Base-by-base conservation (phyloP, 2,888 invertebrate genomes). In the Patella caerulea region DNA sequence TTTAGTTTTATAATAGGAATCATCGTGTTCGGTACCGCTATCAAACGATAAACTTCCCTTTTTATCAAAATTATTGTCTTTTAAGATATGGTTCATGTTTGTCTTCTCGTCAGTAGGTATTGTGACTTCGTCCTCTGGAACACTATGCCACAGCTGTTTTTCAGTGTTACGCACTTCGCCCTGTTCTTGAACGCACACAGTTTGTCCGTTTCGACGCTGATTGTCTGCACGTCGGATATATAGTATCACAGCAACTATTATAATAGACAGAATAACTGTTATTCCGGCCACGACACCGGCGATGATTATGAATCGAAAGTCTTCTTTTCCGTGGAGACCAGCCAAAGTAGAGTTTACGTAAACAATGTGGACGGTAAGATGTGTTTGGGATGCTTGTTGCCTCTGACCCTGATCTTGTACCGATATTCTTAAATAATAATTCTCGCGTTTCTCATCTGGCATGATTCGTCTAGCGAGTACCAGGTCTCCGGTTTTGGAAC, bases 321-420 rank as follows among this genome's bases (percentile, higher is more conserved):
- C 82, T 34, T 78, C 78, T 53, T 76, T 78, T 2, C 78, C 79
- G 19, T 73, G 45, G 19, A 65, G 2, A 1, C 72, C 54, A 12
- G 73, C 55, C 0, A 78, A 76, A 3, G 78, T 34, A 3, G 77
- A 79, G 54, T 81, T 78, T 2, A 79, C 73, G 69, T 78, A 81
- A 19, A 79, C 75, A 15, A 83, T 75, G 29, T 78, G 79, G 34
- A 83, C 77, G 29, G 74, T 73, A 4, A 88, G 79, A 65, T 83
- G 80, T 14, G 83, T 76, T 73, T 80, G 82, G 12, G 87, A 74
- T 12, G 82, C 78, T 15, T 79, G 81, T 34, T 82, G 78, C 9
- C 87, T 87, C 9, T 75, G 78, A 0, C 88, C 88, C n/a, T 82
- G 78, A 75, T 88, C 88, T n/a, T 79, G 84, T 12, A 88, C 86